Evolutionary conservation across 2,113 vertebrate genomes (phyloP).

Genomic region (Eptesicus fuscus): DNA sequence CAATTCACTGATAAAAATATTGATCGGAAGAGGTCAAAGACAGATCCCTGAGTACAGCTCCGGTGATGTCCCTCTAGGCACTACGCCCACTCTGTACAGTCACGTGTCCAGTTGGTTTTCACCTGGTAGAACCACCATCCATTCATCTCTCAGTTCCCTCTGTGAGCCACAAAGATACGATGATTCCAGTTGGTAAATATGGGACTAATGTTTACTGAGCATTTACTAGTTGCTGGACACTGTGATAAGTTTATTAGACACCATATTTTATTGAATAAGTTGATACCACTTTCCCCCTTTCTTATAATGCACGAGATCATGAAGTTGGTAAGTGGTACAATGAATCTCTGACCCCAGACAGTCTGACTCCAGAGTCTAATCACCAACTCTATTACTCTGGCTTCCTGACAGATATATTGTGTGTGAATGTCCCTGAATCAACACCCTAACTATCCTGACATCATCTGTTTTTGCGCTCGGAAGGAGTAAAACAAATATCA

Average conservation of each 20-base stretch:
- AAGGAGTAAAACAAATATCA: conserved; percentile 1
- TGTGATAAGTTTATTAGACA: not conserved
- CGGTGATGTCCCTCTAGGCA: not conserved
- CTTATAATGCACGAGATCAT: not conserved
- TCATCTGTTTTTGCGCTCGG: not conserved
- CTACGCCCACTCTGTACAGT: not conserved
- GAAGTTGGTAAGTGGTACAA: not conserved
- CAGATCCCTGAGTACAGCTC: not conserved
- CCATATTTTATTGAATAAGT: not conserved
- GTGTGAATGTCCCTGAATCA: not conserved
- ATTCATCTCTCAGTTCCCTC: not conserved
- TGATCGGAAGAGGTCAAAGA: not conserved
- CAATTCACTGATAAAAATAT: conserved; percentile 18
- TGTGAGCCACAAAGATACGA: not conserved
- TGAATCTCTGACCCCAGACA: not conserved
- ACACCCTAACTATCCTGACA: not conserved
- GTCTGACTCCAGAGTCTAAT: not conserved
- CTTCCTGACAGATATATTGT: not conserved
- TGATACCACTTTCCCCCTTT: not conserved
- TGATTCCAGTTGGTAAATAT: not conserved
- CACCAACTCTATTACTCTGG: not conserved
- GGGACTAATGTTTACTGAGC: not conserved
- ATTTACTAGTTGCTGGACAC: not conserved
- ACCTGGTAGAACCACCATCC: not conserved
- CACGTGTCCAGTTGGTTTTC: not conserved